Conservation (phyloP, 2,888 invertebrate species). For the Myopa testacea region DNA sequence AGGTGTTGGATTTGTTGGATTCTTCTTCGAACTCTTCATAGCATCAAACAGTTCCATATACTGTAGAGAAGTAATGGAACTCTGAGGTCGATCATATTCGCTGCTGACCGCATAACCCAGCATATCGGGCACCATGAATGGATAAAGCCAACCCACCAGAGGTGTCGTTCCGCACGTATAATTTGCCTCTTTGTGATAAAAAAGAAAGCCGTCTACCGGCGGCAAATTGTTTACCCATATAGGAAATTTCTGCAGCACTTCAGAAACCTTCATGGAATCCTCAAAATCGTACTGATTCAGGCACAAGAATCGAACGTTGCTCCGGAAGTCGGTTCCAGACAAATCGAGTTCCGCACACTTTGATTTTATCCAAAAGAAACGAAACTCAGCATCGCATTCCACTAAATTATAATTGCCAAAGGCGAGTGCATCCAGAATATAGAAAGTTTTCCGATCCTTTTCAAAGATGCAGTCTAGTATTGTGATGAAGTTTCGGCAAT, state of each 20-base stretch:
- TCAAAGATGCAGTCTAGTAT: slow-evolving; percentile 87
- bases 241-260: slow-evolving; percentile 57
- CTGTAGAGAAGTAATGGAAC: slow-evolving; percentile 70
- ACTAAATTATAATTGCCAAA: slow-evolving; percentile 61
- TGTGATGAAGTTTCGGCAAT: slow-evolving; percentile 49
- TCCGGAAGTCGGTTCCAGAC: slow-evolving; percentile 40
- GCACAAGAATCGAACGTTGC: slow-evolving; percentile 55
- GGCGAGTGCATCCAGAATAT: slow-evolving; percentile 79
- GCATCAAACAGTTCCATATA: slow-evolving; percentile 71
- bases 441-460: slow-evolving; percentile 73
- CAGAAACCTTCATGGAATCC: slow-evolving; percentile 52
- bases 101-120: slow-evolving; percentile 63
- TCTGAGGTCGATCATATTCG: slow-evolving; percentile 69
- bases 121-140: slow-evolving; percentile 88
- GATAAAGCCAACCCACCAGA: slow-evolving; percentile 91
- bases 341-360: slow-evolving; percentile 74
- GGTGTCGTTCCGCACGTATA: slow-evolving; percentile 87
- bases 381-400: slow-evolving; percentile 74
- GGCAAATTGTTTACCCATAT: slow-evolving; percentile 66
- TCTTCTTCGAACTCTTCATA: background rate
- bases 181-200: slow-evolving; percentile 86
- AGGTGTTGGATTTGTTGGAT: background rate
- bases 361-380: slow-evolving; percentile 85
- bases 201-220: slow-evolving; percentile 86
- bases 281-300: slow-evolving; percentile 58